phyloP scores from a whole-genome alignment of 1,140 invertebrate genomes.

The Cataglyphis hispanica region DNA sequence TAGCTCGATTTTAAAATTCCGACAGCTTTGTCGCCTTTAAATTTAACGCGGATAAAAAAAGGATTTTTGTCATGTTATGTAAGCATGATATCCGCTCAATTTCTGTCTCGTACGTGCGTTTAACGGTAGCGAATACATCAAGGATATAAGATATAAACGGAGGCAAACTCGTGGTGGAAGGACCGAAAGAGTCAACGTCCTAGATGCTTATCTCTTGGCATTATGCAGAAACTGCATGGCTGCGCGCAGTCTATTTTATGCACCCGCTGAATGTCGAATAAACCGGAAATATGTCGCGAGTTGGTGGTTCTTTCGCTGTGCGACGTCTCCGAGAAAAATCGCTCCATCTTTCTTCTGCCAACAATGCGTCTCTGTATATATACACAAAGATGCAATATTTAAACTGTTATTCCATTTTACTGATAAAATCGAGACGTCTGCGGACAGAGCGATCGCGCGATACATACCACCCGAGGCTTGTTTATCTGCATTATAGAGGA shows the following conservation, averaged over 20 bases:
- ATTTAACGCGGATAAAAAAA: neutral
- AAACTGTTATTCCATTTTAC: conserved; percentile 36
- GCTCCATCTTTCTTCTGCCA: neutral
- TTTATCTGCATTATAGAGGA: conserved; percentile 62
- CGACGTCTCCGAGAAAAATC: conserved; percentile 47
- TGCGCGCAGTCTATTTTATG: conserved; percentile 54
- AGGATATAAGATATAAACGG: conserved; percentile 21
- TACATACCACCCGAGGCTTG: conserved; percentile 30
- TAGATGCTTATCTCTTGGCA: conserved; percentile 56
- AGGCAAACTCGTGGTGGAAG: conserved; percentile 21
- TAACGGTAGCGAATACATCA: conserved; percentile 21
- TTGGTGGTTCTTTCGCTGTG: conserved; percentile 11
- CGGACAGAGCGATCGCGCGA: conserved; percentile 3
- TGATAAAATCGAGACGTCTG: conserved; percentile 47
- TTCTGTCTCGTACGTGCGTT: conserved; percentile 33
- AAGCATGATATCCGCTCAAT: conserved; percentile 40
- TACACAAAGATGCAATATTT: conserved; percentile 26
- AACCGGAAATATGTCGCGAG: conserved; percentile 44
- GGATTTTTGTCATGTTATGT: neutral
- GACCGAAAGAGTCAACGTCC: conserved; percentile 59
- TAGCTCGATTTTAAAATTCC: too few relatives aligned
- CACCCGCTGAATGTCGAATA: conserved; percentile 54
- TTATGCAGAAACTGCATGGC: conserved; percentile 63
- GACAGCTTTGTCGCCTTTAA: neutral
- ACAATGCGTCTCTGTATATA: neutral